Evolutionary conservation across 2,797 vertebrate genomes (phyloP), one percentile per base, ranked within the genome.

Genomic region (Sebastes taczanowskii): DNA sequence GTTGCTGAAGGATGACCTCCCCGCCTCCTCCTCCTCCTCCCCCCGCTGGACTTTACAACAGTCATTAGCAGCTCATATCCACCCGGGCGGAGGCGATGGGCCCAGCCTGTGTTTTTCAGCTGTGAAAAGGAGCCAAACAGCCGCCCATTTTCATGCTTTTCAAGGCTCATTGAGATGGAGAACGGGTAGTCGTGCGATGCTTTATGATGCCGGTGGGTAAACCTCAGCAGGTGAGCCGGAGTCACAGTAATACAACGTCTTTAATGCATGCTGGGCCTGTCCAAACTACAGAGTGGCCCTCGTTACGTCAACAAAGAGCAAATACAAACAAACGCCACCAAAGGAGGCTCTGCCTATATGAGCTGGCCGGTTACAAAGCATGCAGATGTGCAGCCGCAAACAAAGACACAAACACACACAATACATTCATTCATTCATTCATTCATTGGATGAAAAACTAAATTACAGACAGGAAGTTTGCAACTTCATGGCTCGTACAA

Each of bases 1-100:
- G 71, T 77, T 87, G 63, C 77, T 76, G 29, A 65, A 68, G 74
- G 72, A 65, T 29, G 68, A 55, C 77, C 59, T 22, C 56, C 49
- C 29, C 73, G 25, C 38, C 74, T 13, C 42, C 27, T 20, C 38
- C 49, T 61, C 55, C 14, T 18, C 34, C 79, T 3, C 63, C 73
- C 27, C 27, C 27, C 52, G 46, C 65, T 22, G 71, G 70, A 63
- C 88, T 95, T 95, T 94, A 95, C 87, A 84, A 46, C 89, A 80
- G 92, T 95, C 94, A 96, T 96, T 96, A 96, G 94, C 85, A 56
- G 91, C 90, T 92, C 88, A 89, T 88, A 91, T 94, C 89, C 90
- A 89, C 78, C 61, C 38, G 88, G 86, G 79, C 77, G 86, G 87
- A 87, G 87, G 91, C 63, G 77, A 89, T 80, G 81, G 89, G 82